Percentiles rank a stretch among this genome's conserved stretches.
phyloP scores from a whole-genome alignment of 1,140 invertebrate genomes.

The Drosophila sucinea region DNA sequence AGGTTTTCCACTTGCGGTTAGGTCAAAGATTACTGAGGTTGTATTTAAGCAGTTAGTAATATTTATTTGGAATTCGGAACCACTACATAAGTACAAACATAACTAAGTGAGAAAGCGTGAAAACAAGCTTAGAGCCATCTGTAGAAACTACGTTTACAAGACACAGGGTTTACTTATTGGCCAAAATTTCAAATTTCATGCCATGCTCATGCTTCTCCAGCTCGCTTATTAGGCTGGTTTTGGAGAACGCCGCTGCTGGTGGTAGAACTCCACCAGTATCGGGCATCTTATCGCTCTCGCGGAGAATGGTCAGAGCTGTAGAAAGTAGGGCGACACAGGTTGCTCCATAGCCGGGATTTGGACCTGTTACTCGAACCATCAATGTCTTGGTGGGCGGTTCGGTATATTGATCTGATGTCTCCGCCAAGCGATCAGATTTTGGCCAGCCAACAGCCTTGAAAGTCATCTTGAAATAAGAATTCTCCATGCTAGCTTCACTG shows the following conservation, averaged over 20 bases:
- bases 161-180: slow-evolving; percentile 60
- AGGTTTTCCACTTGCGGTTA: background rate
- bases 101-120: background rate
- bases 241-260: slow-evolving; percentile 78
- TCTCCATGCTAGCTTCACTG: slow-evolving; percentile 86
- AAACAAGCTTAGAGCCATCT: background rate
- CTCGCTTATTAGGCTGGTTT: slow-evolving; percentile 78
- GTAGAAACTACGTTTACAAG: background rate
- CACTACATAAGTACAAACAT: background rate
- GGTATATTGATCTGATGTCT: slow-evolving; percentile 86
- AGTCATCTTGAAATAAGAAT: slow-evolving; percentile 87
- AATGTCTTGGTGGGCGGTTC: slow-evolving; percentile 87
- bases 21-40: background rate
- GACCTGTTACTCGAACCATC: slow-evolving; percentile 86
- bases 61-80: slow-evolving; percentile 4
- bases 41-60: slow-evolving; percentile 10
- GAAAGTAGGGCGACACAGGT: slow-evolving; percentile 89
- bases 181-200: slow-evolving; percentile 80
- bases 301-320: slow-evolving; percentile 90
- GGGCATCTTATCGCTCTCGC: slow-evolving; percentile 91
- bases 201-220: slow-evolving; percentile 81
- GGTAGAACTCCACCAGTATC: slow-evolving; percentile 84
- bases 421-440: slow-evolving; percentile 86
- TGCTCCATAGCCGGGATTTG: slow-evolving; percentile 93
- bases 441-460: slow-evolving; percentile 91